Conservation (phyloP, 2,113 vertebrate genomes). For the Microtus ochrogaster region DNA sequence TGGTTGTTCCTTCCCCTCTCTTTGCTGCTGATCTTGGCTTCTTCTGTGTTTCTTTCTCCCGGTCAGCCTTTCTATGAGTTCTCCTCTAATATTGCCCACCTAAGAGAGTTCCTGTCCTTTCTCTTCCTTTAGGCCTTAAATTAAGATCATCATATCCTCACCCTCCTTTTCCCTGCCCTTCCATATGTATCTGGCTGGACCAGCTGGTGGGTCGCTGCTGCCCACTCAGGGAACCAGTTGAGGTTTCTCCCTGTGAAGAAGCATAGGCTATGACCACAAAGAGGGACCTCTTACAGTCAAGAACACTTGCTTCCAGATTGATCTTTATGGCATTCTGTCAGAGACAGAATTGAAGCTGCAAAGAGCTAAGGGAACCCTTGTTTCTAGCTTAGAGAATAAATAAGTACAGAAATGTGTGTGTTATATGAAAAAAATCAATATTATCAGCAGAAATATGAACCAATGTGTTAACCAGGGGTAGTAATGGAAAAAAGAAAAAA, state of each 20-base stretch:
- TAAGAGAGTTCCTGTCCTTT: background rate
- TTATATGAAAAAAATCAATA: background rate
- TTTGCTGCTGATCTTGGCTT: background rate
- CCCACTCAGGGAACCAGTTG: background rate
- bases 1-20: background rate
- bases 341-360: background rate
- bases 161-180: rapidly evolving
- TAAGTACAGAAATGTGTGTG: background rate
- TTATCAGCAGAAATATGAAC: background rate
- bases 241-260: rapidly evolving
- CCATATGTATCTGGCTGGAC: background rate
- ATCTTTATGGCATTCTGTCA: background rate
- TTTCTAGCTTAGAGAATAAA: background rate
- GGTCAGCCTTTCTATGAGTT: background rate
- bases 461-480: background rate
- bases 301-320: background rate
- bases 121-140: background rate
- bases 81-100: background rate
- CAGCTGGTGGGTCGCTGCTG: too few relatives aligned
- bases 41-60: background rate
- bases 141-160: too few relatives aligned
- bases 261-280: background rate
- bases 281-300: background rate
- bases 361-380: background rate
- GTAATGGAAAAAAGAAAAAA: background rate